A percentile compares a stretch with the other conserved stretches of the same genome.
phyloP scores from a whole-genome alignment of 2,888 invertebrate genomes.

The Spialia ferax region DNA sequence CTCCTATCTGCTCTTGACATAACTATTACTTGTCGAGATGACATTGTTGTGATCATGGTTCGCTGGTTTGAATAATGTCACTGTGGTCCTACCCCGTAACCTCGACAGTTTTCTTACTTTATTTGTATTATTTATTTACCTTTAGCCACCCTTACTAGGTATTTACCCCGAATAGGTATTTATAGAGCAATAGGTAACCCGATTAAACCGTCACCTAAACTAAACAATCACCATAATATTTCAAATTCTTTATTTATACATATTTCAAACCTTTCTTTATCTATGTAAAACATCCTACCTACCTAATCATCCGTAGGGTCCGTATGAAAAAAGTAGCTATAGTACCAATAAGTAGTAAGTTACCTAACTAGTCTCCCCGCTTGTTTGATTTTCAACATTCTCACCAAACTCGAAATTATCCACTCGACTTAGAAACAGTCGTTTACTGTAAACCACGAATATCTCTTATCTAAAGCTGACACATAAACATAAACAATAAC shows the following conservation, averaged over 20 bases:
- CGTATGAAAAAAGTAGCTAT: no score
- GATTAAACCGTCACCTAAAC: no score
- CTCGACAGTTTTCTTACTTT: neutral
- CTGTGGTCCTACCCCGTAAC: neutral
- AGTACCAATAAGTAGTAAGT: neutral
- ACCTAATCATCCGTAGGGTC: no score
- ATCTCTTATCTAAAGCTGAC: neutral
- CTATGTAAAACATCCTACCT: no score
- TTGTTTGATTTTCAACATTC: neutral
- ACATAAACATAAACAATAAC: neutral
- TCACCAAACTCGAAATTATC: neutral
- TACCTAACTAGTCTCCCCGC: no score
- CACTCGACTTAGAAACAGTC: neutral
- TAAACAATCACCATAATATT: no score
- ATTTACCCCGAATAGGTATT: no score
- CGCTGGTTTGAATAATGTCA: constrained; percentile 1
- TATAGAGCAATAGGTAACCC: no score
- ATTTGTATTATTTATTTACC: neutral
- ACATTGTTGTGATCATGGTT: constrained; percentile 2
- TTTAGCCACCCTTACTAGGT: no score
- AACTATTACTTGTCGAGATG: constrained; percentile 8
- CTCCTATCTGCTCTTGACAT: constrained; percentile 4
- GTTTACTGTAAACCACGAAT: neutral
- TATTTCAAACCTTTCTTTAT: no score
- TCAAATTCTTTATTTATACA: no score